Percentiles rank a stretch among this genome's conserved stretches.
phyloP scores from a whole-genome alignment of 2,888 invertebrate genomes.

The Heliconius aoede region DNA sequence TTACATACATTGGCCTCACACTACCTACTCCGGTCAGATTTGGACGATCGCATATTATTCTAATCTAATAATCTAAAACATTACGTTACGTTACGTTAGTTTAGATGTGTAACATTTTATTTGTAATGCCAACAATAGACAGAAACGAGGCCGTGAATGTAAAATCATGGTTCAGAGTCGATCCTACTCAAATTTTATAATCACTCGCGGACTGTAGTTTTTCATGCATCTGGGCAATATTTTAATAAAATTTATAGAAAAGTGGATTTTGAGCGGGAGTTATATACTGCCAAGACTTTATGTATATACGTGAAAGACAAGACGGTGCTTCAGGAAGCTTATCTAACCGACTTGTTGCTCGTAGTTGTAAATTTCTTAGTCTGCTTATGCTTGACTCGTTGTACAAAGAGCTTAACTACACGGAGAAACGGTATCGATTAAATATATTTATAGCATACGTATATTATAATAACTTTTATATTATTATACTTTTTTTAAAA shows the following conservation, averaged over 20 bases:
- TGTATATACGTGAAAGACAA: neutral
- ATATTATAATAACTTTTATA: neutral
- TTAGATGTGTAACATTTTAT: neutral
- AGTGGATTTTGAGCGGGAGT: no score
- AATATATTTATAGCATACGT: neutral
- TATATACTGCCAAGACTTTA: neutral
- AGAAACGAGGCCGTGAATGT: neutral
- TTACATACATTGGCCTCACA: slow-evolving; percentile 22
- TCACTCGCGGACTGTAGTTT: no score
- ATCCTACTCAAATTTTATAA: no score
- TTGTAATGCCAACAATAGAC: no score
- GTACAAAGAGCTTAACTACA: neutral
- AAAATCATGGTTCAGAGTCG: neutral
- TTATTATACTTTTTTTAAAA: no score
- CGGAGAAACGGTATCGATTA: neutral
- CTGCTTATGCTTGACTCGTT: neutral
- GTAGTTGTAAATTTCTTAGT: neutral
- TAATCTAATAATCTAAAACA: slow-evolving; percentile 14
- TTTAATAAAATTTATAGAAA: no score
- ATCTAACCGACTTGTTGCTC: neutral
- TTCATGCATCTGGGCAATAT: no score
- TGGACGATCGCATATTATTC: neutral
- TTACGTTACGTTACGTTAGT: neutral
- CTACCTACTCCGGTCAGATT: neutral
- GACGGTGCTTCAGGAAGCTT: neutral